These are phyloP conservation scores for Plutella xylostella DNA, from an alignment of 2,888 invertebrate genomes.

Conservation along the genomic window DNA sequence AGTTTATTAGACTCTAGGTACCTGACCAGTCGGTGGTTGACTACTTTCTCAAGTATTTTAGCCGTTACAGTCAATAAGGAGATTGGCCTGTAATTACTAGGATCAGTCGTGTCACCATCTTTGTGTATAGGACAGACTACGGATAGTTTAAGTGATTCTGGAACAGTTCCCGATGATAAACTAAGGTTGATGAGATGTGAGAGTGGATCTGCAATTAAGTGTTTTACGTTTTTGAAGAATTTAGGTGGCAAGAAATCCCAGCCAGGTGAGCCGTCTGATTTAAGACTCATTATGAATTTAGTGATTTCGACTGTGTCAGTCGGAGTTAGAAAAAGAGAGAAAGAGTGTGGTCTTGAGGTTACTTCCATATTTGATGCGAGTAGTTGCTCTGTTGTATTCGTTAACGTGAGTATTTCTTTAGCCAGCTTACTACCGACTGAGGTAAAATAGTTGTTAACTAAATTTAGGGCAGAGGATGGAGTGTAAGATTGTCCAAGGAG, in stretches of 20 bases:
- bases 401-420: neutral
- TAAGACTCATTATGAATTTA: neutral
- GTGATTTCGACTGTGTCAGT: neutral
- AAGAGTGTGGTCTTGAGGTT: neutral
- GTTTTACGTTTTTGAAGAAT: neutral
- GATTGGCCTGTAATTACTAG: too few relatives aligned
- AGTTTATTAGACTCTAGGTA: too few relatives aligned
- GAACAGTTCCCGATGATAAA: neutral
- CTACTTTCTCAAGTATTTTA: too few relatives aligned
- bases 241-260: neutral
- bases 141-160: neutral
- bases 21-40: too few relatives aligned
- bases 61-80: too few relatives aligned
- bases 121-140: neutral
- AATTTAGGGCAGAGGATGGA: too few relatives aligned
- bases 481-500: too few relatives aligned
- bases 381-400: neutral
- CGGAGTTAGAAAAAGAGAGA: too few relatives aligned
- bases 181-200: neutral
- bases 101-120: too few relatives aligned
- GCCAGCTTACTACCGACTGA: neutral
- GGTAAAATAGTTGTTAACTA: too few relatives aligned
- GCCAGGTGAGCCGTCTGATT: neutral
- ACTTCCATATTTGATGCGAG: neutral
- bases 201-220: neutral